Conservation (phyloP, 2,113 vertebrate genomes). For the Conger conger region DNA sequence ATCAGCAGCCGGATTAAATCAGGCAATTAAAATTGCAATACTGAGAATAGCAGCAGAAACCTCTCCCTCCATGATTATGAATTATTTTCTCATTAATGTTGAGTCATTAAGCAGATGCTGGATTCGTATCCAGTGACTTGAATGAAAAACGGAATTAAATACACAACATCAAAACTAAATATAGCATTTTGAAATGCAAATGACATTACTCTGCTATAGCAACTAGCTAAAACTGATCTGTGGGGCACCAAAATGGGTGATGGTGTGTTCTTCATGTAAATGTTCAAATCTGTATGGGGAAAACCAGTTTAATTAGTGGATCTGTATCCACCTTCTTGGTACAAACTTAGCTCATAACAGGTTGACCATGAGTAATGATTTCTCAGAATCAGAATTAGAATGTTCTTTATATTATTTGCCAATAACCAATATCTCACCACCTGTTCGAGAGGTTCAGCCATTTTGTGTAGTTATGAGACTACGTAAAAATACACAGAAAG, state of each 20-base stretch:
- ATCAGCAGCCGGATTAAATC: neutral
- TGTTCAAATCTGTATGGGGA: neutral
- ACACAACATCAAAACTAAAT: neutral
- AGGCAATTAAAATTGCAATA: neutral
- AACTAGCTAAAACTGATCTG: neutral
- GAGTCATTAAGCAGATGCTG: neutral
- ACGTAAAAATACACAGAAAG: neutral
- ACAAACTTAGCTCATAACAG: neutral
- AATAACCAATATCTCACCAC: neutral
- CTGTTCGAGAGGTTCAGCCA: neutral
- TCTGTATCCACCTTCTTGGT: neutral
- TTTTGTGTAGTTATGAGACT: neutral
- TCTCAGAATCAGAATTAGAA: constrained; percentile 3
- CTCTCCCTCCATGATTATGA: neutral
- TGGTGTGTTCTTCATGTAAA: neutral
- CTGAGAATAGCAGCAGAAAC: neutral
- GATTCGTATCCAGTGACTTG: neutral
- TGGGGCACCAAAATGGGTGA: neutral
- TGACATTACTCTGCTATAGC: neutral
- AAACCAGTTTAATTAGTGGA: too few relatives aligned
- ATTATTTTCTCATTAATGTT: neutral
- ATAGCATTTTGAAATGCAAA: neutral
- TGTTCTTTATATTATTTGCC: neutral
- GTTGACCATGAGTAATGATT: neutral
- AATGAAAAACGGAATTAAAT: neutral